Conservation (phyloP, 2,797 vertebrate species). For the Gambelia wislizenii region DNA sequence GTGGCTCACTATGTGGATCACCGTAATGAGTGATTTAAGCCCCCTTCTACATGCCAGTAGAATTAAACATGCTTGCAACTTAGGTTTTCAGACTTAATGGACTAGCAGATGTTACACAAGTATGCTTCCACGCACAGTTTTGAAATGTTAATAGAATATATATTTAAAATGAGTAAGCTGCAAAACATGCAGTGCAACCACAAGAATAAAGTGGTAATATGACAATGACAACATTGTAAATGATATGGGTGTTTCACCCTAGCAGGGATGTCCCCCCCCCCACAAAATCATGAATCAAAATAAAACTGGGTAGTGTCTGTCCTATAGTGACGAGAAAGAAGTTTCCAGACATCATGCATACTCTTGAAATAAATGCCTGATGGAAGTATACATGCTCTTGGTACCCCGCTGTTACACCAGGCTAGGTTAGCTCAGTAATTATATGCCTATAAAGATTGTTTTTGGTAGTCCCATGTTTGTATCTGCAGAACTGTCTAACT, state of each 20-base stretch:
- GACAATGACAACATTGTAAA: neutral
- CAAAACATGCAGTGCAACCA: neutral
- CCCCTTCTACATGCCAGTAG: neutral
- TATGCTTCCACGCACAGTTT: neutral
- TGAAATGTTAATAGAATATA: neutral
- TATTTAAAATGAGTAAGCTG: neutral
- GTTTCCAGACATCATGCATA: neutral
- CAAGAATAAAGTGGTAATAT: no score
- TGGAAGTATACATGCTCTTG: neutral
- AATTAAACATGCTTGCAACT: neutral
- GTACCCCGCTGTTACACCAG: neutral
- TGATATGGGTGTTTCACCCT: no score
- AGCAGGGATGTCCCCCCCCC: no score
- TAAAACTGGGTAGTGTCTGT: neutral
- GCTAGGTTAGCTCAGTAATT: neutral
- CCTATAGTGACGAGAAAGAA: neutral
- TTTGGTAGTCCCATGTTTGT: neutral
- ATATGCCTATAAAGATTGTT: neutral
- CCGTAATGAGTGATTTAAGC: neutral
- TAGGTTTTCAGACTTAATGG: neutral
- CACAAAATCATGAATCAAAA: no score
- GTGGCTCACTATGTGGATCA: neutral
- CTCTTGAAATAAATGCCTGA: neutral
- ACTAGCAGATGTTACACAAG: neutral
- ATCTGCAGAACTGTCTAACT: neutral